Percentiles rank a stretch among this genome's conserved stretches.
Conservation (phyloP, 2,797 vertebrate genomes). For the Corythornis leucogaster region DNA sequence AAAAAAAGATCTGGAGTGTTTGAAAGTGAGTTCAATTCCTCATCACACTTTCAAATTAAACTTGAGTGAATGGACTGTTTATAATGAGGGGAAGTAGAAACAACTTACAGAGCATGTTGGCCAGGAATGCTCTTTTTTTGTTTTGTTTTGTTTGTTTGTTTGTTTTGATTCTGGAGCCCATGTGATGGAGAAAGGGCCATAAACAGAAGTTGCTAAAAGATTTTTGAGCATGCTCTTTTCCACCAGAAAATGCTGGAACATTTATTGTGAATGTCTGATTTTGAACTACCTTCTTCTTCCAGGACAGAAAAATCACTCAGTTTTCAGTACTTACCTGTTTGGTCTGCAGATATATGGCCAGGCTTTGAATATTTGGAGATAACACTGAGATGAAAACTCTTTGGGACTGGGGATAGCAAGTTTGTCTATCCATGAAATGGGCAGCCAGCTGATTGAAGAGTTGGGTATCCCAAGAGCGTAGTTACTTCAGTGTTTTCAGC, state of each 20-base stretch:
- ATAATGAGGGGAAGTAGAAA: neutral
- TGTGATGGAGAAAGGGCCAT: neutral
- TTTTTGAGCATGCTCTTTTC: neutral
- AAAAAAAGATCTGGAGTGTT: neutral
- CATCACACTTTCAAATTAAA: neutral
- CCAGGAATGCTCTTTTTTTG: neutral
- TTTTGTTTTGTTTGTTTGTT: no score
- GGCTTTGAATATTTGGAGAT: neutral
- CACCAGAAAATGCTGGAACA: neutral
- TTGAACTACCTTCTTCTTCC: neutral
- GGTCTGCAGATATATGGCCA: neutral
- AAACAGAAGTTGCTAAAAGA: neutral
- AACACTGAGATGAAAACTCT: neutral
- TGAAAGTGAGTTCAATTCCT: slow-evolving; percentile 4
- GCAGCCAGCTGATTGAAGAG: neutral
- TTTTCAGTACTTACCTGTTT: neutral
- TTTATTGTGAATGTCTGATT: neutral
- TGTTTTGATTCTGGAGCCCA: neutral
- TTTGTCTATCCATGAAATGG: neutral
- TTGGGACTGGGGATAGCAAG: neutral
- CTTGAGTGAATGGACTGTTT: neutral
- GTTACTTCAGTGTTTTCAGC: slow-evolving; percentile 1
- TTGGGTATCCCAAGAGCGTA: neutral
- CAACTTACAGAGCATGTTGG: neutral
- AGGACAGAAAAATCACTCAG: neutral